phyloP scores from a whole-genome alignment of 2,888 invertebrate species.

The Atrina japonica region DNA sequence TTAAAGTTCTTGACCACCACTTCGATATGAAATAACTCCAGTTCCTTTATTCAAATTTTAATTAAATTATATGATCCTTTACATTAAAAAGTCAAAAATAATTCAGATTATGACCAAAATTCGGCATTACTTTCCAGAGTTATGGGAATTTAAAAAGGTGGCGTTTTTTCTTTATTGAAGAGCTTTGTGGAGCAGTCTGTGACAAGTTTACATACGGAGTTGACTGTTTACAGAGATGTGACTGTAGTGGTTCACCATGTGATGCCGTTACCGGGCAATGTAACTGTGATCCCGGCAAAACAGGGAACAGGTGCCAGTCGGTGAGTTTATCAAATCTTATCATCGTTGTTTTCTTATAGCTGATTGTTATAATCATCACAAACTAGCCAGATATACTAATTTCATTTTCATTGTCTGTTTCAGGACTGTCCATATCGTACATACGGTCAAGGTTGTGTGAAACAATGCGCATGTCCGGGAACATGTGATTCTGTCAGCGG shows the following conservation, averaged over 20 bases:
- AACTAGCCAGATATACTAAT: too few relatives aligned
- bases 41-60: too few relatives aligned
- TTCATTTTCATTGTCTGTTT: slow-evolving; percentile 1
- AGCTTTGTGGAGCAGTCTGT: slow-evolving; percentile 53
- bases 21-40: too few relatives aligned
- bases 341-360: too few relatives aligned
- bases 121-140: neutral
- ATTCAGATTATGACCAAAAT: too few relatives aligned
- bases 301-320: slow-evolving; percentile 58
- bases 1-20: too few relatives aligned
- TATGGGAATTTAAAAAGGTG: neutral
- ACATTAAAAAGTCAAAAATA: too few relatives aligned
- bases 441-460: slow-evolving; percentile 53
- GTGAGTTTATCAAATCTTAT: slow-evolving; percentile 33
- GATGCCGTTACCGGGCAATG: slow-evolving; percentile 67
- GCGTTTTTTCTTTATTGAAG: slow-evolving; percentile 30
- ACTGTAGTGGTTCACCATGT: slow-evolving; percentile 88
- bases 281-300: slow-evolving; percentile 62
- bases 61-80: too few relatives aligned
- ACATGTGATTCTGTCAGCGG: slow-evolving; percentile 79
- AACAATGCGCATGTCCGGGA: slow-evolving; percentile 47
- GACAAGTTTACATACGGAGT: slow-evolving; percentile 87
- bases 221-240: slow-evolving; percentile 86
- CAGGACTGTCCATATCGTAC: slow-evolving; percentile 56
- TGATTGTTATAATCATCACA: too few relatives aligned